phyloP scores from a whole-genome alignment of 2,113 vertebrate genomes.

The Pagrus major region DNA sequence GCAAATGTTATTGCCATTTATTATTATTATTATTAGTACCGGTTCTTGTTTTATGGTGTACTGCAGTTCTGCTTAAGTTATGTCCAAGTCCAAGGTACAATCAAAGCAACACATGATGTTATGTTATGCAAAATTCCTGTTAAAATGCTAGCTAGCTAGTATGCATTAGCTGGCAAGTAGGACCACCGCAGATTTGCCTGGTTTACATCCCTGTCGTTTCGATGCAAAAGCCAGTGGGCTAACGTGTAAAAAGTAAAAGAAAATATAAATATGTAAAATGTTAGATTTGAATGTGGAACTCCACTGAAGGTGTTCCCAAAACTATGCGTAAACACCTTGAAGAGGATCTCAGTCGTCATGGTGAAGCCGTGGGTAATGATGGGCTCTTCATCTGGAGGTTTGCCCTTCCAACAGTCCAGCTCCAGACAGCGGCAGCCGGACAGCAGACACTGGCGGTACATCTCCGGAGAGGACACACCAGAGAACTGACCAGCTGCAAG shows the following conservation, averaged over 20 bases:
- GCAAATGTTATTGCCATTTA: no score
- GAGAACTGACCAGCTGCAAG: slow-evolving; percentile 94
- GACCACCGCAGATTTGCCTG: no score
- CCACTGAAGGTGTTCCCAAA: neutral
- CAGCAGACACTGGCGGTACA: slow-evolving; percentile 97
- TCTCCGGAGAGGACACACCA: slow-evolving; percentile 94
- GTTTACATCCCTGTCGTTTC: no score
- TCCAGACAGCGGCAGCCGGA: slow-evolving; percentile 96
- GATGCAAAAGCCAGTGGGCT: neutral
- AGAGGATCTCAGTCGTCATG: slow-evolving; percentile 98
- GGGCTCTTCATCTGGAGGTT: slow-evolving; percentile 94
- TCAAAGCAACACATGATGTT: no score
- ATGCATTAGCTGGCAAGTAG: no score
- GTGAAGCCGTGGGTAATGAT: slow-evolving; percentile 98
- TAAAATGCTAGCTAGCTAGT: no score
- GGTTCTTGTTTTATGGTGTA: no score
- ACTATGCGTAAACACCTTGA: slow-evolving; percentile 85
- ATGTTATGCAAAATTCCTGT: no score
- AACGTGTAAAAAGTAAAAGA: neutral
- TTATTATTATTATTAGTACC: no score
- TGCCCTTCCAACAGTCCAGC: slow-evolving; percentile 98
- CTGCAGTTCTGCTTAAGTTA: no score
- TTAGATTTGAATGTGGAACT: neutral
- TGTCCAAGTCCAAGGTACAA: no score
- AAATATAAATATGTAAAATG: neutral